Evolutionary conservation across 2,888 invertebrate genomes (phyloP).

Genomic region (Pimpla rufipes): DNA sequence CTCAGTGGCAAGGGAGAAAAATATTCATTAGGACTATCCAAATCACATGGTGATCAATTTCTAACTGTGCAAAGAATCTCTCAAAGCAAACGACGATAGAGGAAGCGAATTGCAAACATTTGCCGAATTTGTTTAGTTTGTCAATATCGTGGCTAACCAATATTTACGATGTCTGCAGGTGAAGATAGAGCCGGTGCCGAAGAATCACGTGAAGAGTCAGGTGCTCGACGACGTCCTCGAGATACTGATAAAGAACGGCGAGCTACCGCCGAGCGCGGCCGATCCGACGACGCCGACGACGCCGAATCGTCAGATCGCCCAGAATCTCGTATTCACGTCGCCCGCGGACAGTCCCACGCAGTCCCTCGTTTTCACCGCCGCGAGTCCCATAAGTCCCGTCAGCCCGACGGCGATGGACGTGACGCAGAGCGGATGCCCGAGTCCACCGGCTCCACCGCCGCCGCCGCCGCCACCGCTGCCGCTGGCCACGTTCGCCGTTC

Average conservation of each 20-base stretch:
- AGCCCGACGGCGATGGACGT: constrained; percentile 83
- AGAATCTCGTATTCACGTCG: constrained; percentile 83
- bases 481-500: constrained; percentile 83
- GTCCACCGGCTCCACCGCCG: constrained; percentile 77
- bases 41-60: too few species aligned
- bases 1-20: too few species aligned
- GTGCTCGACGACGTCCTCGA: constrained; percentile 97
- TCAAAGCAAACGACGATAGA: too few species aligned
- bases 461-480: constrained; percentile 85
- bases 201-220: constrained; percentile 88
- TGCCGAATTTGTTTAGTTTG: not conserved
- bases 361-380: constrained; percentile 79
- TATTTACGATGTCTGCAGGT: constrained; percentile 74
- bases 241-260: constrained; percentile 97
- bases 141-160: not conserved
- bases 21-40: not conserved
- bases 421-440: constrained; percentile 80
- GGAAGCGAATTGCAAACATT: too few species aligned
- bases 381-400: constrained; percentile 81
- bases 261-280: constrained; percentile 95
- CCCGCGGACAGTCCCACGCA: constrained; percentile 82
- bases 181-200: constrained; percentile 84
- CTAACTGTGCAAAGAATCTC: too few species aligned
- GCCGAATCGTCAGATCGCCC: constrained; percentile 84
- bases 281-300: constrained; percentile 88